These are phyloP conservation scores for Eudemis profundana DNA, from an alignment of 2,888 invertebrate genomes.

Conservation along the genomic window DNA sequence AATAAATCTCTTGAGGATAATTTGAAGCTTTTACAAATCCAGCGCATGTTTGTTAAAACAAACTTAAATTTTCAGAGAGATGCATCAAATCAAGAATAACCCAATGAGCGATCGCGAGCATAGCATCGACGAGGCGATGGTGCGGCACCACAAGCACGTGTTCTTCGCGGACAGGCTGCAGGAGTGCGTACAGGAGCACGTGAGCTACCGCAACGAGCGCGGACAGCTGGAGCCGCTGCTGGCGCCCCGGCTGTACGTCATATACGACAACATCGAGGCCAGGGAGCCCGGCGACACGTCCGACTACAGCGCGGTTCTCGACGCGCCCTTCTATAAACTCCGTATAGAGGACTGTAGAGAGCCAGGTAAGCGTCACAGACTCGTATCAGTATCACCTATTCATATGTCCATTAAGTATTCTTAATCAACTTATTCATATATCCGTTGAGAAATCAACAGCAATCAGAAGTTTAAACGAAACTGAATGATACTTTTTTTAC, in stretches of 20 bases:
- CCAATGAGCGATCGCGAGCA: conserved; percentile 79
- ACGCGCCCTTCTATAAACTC: conserved; percentile 87
- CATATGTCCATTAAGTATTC: no score
- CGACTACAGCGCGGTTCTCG: conserved; percentile 85
- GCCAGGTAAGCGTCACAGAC: conserved; percentile 59
- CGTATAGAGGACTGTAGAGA: conserved; percentile 84
- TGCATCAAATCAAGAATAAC: conserved; percentile 78
- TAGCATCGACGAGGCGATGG: conserved; percentile 80
- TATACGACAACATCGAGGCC: conserved; percentile 91
- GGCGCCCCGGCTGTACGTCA: conserved; percentile 87
- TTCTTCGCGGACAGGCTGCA: conserved; percentile 89
- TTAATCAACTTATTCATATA: no score
- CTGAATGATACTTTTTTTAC: conserved; percentile 54
- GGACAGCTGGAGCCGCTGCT: conserved; percentile 84
- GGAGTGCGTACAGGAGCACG: conserved; percentile 87
- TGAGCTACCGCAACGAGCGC: conserved; percentile 78
- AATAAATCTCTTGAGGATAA: no score
- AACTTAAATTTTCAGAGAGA: conserved; percentile 79
- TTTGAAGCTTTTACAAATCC: no score
- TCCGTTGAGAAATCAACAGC: no score
- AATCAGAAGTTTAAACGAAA: no score
- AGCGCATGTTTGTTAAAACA: no score
- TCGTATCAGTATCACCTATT: background rate
- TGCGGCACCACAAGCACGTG: conserved; percentile 86
- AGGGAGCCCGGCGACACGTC: conserved; percentile 86